Evolutionary conservation across 2,113 vertebrate species (phyloP), one percentile per base, ranked within the genome.

Genomic region (Columbina picui): DNA sequence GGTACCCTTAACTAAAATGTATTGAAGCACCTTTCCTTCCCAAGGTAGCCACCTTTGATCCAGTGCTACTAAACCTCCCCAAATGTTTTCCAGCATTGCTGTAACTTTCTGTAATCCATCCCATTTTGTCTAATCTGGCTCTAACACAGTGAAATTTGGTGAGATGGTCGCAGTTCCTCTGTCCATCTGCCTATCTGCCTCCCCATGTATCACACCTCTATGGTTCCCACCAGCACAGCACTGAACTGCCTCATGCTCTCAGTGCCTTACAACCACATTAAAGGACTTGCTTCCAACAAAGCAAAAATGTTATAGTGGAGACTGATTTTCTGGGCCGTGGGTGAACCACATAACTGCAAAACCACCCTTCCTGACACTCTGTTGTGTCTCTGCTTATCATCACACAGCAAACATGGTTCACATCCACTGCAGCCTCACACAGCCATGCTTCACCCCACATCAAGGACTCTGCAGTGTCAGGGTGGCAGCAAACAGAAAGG

Each of bases 381-480:
- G 52, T 65, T 69, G n/a, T 73, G 74, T 50, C 57, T 89, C 84
- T 92, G 84, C 74, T 85, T 55, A 80, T 69, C 82, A 68, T 86
- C 74, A 83, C 57, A 39, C 11, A 29, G 9, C 1, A 0, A 69
- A 63, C 1, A 4, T 38, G 64, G 41, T 52, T 83, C 64, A 67
- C 47, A 94, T 67, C 90, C 52, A 47, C 63, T 14, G 10, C 0
- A 0, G 65, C 39, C 45, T 32, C 0, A 0, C 2, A 2, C 1
- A 3, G 27, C 39, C 2, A 2, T 27, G 12, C 23, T 75, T 3
- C 56, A 32, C 41, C 43, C 91, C 84, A 71, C 73, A 84, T 75
- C 77, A 88, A 90, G 89, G 76, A 22, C 57, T 84, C 39, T 39
- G 43, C 15, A 25, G 52, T 29, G 32, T 85, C 50, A 30, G 67